Evolutionary conservation across 2,888 invertebrate species (phyloP).

Genomic region (Deilephila porcellus): DNA sequence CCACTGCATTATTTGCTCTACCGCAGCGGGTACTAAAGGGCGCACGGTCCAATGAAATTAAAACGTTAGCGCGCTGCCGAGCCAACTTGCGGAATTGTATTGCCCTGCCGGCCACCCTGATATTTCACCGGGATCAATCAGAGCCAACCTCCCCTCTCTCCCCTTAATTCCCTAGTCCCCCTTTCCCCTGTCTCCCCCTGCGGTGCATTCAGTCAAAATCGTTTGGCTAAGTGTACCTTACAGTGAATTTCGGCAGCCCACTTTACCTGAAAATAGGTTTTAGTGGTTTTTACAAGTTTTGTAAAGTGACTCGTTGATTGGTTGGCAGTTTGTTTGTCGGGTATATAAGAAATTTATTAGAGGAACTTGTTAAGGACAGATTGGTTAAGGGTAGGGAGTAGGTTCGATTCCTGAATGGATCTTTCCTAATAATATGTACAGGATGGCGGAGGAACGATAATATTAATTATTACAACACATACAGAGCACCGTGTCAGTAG

Average conservation of each 20-base stretch:
- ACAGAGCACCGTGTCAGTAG: too few relatives aligned
- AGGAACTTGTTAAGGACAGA: too few relatives aligned
- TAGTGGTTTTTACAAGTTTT: not conserved
- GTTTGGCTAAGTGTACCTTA: not conserved
- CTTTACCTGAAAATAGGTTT: not conserved
- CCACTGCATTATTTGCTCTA: not conserved
- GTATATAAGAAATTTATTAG: not conserved
- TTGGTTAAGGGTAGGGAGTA: too few relatives aligned
- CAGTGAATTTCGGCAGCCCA: not conserved
- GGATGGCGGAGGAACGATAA: too few relatives aligned
- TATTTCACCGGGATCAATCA: conserved; percentile 13
- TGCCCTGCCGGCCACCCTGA: conserved; percentile 6
- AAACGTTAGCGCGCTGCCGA: conserved; percentile 27
- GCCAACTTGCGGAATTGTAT: conserved; percentile 29
- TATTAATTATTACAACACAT: too few relatives aligned
- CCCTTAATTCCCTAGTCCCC: not conserved
- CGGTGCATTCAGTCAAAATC: conserved; percentile 4
- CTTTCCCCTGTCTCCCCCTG: too few relatives aligned
- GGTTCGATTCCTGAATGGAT: too few relatives aligned
- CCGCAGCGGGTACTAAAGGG: conserved; percentile 5
- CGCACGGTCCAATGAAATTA: conserved; percentile 28
- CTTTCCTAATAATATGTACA: too few relatives aligned
- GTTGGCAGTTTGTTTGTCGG: not conserved
- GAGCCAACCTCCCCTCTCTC: not conserved
- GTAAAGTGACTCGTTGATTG: not conserved